A percentile compares a stretch with the other conserved stretches of the same genome.
phyloP scores from a whole-genome alignment of 1,140 invertebrate genomes.

The Drosophila sechellia region DNA sequence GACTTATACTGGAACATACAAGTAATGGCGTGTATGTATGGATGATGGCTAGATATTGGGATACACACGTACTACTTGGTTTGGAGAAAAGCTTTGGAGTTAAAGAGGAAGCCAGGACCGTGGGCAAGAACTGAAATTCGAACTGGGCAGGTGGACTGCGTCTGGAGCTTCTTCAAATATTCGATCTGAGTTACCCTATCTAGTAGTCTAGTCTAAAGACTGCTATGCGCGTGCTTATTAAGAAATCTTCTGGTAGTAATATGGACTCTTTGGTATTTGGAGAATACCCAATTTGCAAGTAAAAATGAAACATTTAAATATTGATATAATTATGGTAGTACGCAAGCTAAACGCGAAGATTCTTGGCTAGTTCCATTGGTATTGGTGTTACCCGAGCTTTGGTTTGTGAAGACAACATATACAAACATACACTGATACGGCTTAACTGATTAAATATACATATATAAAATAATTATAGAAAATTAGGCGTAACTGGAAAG shows the following conservation, averaged over 20 bases:
- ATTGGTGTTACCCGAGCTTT: conserved; percentile 48
- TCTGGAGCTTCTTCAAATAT: not conserved
- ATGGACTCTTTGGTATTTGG: conserved; percentile 84
- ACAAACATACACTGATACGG: conserved; percentile 51
- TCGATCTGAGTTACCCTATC: not conserved
- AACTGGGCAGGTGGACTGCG: not conserved
- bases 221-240: conserved; percentile 77
- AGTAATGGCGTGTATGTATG: conserved; percentile 6
- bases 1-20: conserved; percentile 4
- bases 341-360: conserved; percentile 54
- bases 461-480: conserved; percentile 44
- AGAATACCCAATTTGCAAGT: conserved; percentile 70
- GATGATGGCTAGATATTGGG: conserved; percentile 8
- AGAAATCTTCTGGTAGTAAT: conserved; percentile 85
- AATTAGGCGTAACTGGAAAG: conserved; percentile 64
- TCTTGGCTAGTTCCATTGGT: conserved; percentile 33
- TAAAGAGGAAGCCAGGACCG: conserved; percentile 1
- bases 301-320: conserved; percentile 41
- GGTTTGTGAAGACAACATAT: conserved; percentile 53
- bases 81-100: not conserved
- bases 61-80: conserved; percentile 8
- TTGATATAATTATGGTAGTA: conserved; percentile 22
- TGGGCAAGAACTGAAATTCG: conserved; percentile 1
- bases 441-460: conserved; percentile 53
- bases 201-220: conserved; percentile 8